These are phyloP conservation scores for Cotesia congregata DNA, from an alignment of 2,888 invertebrate species.

Conservation along the genomic window DNA sequence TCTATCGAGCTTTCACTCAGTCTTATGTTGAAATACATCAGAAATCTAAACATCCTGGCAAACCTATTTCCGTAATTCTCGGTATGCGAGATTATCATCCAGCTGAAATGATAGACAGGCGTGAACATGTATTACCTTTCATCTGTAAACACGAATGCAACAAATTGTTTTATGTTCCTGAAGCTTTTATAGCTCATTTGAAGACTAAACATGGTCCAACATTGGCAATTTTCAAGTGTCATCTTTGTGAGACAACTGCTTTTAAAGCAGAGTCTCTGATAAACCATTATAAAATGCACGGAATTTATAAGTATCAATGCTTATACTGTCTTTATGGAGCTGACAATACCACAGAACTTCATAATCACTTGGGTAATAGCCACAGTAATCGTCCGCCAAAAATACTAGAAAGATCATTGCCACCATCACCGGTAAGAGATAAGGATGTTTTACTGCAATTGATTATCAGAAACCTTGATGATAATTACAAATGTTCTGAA, in stretches of 20 bases:
- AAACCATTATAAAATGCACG: slow-evolving; percentile 69
- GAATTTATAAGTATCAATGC: slow-evolving; percentile 71
- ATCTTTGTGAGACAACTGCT: slow-evolving; percentile 69
- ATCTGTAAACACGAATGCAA: slow-evolving; percentile 65
- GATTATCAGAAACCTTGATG: slow-evolving; percentile 57
- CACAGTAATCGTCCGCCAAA: slow-evolving; percentile 69
- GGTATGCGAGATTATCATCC: slow-evolving; percentile 49
- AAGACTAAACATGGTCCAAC: slow-evolving; percentile 56
- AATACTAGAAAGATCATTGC: slow-evolving; percentile 63
- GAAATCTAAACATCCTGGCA: slow-evolving; percentile 53
- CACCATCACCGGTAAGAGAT: slow-evolving; percentile 54
- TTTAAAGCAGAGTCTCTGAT: slow-evolving; percentile 57
- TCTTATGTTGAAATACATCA: slow-evolving; percentile 77
- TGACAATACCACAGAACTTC: slow-evolving; percentile 65
- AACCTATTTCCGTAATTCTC: slow-evolving; percentile 44
- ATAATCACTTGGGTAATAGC: slow-evolving; percentile 70
- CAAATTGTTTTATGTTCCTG: slow-evolving; percentile 64
- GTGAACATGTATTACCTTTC: slow-evolving; percentile 59
- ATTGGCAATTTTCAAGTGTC: slow-evolving; percentile 65
- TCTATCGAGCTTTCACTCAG: slow-evolving; percentile 76
- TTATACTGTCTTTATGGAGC: slow-evolving; percentile 71
- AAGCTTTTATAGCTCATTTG: slow-evolving; percentile 63
- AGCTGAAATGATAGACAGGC: slow-evolving; percentile 56
- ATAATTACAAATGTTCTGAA: slow-evolving; percentile 48
- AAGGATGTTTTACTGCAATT: slow-evolving; percentile 63